These are phyloP conservation scores for Notolabrus celidotus DNA, from an alignment of 2,797 vertebrate species.

Conservation along the genomic window DNA sequence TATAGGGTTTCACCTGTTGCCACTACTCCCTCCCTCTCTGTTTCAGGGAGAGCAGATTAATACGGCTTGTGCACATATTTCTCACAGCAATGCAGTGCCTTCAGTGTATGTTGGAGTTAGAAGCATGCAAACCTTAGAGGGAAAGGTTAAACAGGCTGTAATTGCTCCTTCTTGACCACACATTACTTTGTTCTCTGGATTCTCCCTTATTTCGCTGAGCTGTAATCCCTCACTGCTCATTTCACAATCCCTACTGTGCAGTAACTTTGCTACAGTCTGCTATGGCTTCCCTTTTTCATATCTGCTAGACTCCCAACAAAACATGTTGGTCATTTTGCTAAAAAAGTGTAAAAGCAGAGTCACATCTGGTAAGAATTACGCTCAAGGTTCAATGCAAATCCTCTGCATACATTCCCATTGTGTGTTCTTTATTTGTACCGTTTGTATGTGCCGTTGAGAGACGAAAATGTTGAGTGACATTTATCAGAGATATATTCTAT, in stretches of 20 bases:
- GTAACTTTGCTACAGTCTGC: constrained; percentile 62
- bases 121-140: constrained; percentile 41
- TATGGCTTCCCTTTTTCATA: constrained; percentile 41
- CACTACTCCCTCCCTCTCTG: constrained; percentile 12
- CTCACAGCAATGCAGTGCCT: constrained; percentile 74
- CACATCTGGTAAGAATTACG: constrained; percentile 64
- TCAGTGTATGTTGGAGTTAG: constrained; percentile 50
- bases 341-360: constrained; percentile 61
- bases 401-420: constrained; percentile 80
- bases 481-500: constrained; percentile 87
- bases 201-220: constrained; percentile 21
- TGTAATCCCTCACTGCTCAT: constrained; percentile 42
- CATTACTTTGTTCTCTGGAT: constrained; percentile 39
- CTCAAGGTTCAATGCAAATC: constrained; percentile 69
- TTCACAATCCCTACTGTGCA: constrained; percentile 59
- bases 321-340: constrained; percentile 77
- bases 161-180: constrained; percentile 36
- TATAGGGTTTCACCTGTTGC: constrained; percentile 1
- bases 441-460: constrained; percentile 79
- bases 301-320: constrained; percentile 66
- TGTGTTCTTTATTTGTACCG: constrained; percentile 76
- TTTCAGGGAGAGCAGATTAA: constrained; percentile 1
- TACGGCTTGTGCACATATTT: constrained; percentile 36
- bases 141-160: constrained; percentile 23
- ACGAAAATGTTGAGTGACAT: constrained; percentile 83